Conservation (phyloP, 2,113 vertebrate genomes). For the Marmota flaviventris region DNA sequence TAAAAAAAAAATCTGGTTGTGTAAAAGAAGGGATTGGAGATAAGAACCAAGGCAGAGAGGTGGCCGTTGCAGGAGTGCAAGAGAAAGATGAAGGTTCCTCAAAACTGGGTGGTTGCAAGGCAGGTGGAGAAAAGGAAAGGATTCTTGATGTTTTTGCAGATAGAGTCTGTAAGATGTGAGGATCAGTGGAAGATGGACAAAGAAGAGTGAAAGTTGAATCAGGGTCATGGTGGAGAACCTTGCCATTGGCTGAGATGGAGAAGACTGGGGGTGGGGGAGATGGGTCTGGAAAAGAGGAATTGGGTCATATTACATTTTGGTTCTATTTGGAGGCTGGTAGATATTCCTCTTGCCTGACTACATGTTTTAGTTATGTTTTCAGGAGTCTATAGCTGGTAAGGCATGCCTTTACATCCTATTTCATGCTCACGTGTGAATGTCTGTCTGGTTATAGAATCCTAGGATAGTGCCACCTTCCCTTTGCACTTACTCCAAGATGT, state of each 20-base stretch:
- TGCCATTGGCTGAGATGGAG: not conserved
- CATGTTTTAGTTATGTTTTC: not conserved
- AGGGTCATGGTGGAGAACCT: not conserved
- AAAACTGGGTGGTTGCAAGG: not conserved
- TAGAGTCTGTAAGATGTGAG: not conserved
- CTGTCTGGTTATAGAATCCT: not conserved
- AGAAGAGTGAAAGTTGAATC: not conserved
- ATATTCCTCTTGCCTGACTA: not conserved
- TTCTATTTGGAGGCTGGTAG: not conserved
- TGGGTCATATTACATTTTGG: not conserved
- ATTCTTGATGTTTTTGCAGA: not conserved
- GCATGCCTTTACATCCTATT: not conserved
- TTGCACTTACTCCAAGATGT: not conserved
- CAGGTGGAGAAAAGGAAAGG: not conserved
- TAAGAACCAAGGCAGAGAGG: not conserved
- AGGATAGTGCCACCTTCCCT: not conserved
- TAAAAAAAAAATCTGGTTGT: not conserved
- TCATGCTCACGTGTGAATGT: not conserved
- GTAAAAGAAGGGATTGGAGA: not conserved
- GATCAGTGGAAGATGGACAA: not conserved
- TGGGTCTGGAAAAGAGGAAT: rapidly evolving
- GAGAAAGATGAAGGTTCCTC: not conserved
- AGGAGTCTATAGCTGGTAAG: not conserved
- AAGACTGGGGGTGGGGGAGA: not conserved
- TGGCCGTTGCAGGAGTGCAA: not conserved